Conservation (phyloP, 2,888 invertebrate species). For the Polyploca ridens region DNA sequence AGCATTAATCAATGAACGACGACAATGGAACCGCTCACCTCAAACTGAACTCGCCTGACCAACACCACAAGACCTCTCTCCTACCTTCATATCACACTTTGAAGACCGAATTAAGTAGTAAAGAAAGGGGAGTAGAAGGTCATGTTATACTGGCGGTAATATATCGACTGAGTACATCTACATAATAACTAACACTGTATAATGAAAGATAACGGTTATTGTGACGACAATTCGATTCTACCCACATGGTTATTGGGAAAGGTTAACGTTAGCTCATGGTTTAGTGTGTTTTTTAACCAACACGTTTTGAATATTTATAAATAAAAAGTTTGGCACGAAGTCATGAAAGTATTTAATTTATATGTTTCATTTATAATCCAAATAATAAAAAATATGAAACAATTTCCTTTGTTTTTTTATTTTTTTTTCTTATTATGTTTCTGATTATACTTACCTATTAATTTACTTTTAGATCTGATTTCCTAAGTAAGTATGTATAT, state of each 20-base stretch:
- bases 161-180: conserved; percentile 65
- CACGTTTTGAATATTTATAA: not conserved
- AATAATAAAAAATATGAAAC: too few species aligned
- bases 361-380: too few species aligned
- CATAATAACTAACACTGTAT: conserved; percentile 59
- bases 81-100: conserved; percentile 21
- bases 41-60: conserved; percentile 56
- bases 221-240: conserved; percentile 58
- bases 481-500: too few species aligned
- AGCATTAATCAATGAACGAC: conserved; percentile 76
- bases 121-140: conserved; percentile 30
- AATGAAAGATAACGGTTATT: conserved; percentile 67
- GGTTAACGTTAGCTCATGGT: conserved; percentile 18
- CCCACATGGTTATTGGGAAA: conserved; percentile 53
- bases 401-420: too few species aligned
- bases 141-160: conserved; percentile 43
- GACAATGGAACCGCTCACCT: conserved; percentile 78
- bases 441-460: too few species aligned
- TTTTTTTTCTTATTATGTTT: too few species aligned
- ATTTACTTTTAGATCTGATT: too few species aligned
- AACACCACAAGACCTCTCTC: conserved; percentile 47
- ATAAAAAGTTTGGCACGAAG: not conserved
- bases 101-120: conserved; percentile 8
- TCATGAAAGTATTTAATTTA: not conserved
- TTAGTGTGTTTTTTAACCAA: not conserved